These are phyloP conservation scores for Spilarctia lutea DNA, from an alignment of 2,888 invertebrate species.

Conservation along the genomic window DNA sequence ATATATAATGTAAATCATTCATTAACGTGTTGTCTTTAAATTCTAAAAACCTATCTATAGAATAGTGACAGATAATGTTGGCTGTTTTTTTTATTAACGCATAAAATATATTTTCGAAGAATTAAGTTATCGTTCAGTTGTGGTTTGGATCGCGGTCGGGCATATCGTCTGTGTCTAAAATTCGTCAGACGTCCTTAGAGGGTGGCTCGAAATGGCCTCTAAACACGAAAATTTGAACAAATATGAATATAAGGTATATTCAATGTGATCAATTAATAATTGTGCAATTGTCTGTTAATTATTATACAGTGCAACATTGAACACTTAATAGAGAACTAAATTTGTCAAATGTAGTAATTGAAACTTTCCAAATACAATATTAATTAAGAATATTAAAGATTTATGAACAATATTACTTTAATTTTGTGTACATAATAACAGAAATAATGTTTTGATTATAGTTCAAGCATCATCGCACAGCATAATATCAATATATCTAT, in stretches of 20 bases:
- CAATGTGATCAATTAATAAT: background rate
- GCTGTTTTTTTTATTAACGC: background rate
- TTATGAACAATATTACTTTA: background rate
- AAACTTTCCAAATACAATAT: background rate
- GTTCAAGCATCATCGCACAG: background rate
- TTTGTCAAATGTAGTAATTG: background rate
- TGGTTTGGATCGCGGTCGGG: background rate
- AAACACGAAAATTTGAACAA: background rate
- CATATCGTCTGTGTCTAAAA: slow-evolving; percentile 2
- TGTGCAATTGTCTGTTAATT: background rate
- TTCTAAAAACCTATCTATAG: background rate
- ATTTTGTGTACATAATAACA: background rate
- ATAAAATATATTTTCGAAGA: background rate
- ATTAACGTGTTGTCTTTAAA: background rate
- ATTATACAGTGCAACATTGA: background rate
- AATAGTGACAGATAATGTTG: background rate
- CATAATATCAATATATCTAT: background rate
- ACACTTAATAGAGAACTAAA: background rate
- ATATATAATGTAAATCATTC: background rate
- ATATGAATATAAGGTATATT: background rate
- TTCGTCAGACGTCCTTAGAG: background rate
- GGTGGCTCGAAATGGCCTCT: background rate
- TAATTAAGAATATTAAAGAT: background rate
- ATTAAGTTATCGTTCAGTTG: slow-evolving; percentile 2
- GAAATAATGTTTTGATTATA: background rate